phyloP scores from a whole-genome alignment of 2,888 invertebrate species.

The Acrobeloides nanus region DNA sequence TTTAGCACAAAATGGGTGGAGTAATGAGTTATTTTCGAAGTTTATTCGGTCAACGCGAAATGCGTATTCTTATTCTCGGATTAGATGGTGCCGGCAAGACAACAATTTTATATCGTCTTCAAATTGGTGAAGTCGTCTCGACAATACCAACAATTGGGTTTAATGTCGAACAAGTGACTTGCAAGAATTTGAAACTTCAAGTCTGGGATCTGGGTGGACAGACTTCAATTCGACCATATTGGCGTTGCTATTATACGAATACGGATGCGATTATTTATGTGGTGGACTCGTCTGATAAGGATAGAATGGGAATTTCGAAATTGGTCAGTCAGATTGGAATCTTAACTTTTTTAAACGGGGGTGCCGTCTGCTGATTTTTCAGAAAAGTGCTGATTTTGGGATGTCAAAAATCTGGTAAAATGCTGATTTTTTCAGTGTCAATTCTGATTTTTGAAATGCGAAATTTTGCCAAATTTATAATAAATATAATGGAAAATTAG shows the following conservation, averaged over 20 bases:
- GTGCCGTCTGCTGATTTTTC: no score
- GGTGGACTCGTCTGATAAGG: constrained; percentile 87
- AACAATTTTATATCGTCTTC: constrained; percentile 76
- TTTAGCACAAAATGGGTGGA: constrained; percentile 64
- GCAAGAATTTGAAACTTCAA: constrained; percentile 97
- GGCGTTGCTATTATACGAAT: constrained; percentile 99
- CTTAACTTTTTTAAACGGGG: neutral
- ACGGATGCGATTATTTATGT: constrained; percentile 99
- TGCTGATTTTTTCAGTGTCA: no score
- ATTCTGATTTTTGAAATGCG: neutral
- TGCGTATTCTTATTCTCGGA: constrained; percentile 61
- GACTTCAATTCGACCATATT: constrained; percentile 91
- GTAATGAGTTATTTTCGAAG: constrained; percentile 91
- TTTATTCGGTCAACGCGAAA: constrained; percentile 63
- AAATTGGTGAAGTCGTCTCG: constrained; percentile 48
- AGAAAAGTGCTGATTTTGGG: no score
- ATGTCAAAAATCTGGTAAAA: no score
- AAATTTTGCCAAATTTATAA: no score
- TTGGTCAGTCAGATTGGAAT: constrained; percentile 59
- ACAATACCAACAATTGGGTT: constrained; percentile 84
- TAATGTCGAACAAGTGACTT: constrained; percentile 94
- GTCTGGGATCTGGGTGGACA: constrained; percentile 95
- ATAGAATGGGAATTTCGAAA: constrained; percentile 96
- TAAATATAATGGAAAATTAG: no score
- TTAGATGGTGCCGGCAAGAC: constrained; percentile 70